Conservation (phyloP, 2,888 invertebrate genomes). For the Drosophila neonasuta region DNA sequence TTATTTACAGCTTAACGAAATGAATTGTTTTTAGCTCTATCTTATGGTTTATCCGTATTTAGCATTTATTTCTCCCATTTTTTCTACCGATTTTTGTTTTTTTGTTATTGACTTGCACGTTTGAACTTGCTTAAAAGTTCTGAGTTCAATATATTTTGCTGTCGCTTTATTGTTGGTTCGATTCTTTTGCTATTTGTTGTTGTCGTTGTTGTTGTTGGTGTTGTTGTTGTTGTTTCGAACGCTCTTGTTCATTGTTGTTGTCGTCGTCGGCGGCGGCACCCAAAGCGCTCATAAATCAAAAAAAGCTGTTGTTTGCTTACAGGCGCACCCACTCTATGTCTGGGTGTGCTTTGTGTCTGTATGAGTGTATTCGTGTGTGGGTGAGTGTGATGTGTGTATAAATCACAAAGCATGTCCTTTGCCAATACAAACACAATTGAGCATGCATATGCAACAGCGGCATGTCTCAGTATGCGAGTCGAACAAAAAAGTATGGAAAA, state of each 20-base stretch:
- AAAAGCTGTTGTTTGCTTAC: slow-evolving; percentile 74
- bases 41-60: slow-evolving; percentile 3
- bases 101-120: slow-evolving; percentile 43
- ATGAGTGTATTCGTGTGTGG: slow-evolving; percentile 48
- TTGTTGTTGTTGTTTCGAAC: slow-evolving; percentile 18
- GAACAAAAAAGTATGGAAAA: slow-evolving; percentile 64
- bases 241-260: slow-evolving; percentile 15
- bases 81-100: background rate
- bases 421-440: slow-evolving; percentile 75
- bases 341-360: slow-evolving; percentile 43
- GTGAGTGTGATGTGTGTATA: slow-evolving; percentile 70
- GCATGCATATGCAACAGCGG: slow-evolving; percentile 67
- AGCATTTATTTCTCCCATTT: slow-evolving; percentile 7
- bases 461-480: slow-evolving; percentile 31
- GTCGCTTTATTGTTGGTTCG: slow-evolving; percentile 42
- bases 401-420: slow-evolving; percentile 77
- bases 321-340: slow-evolving; percentile 44
- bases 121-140: slow-evolving; percentile 61
- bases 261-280: slow-evolving; percentile 52
- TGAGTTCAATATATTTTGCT: slow-evolving; percentile 60
- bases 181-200: slow-evolving; percentile 25
- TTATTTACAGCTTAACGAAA: background rate
- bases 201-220: slow-evolving; percentile 15
- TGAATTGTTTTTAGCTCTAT: background rate
- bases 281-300: slow-evolving; percentile 76